Conservation (phyloP, 2,113 vertebrate genomes). For the Syngnathoides biaculeatus region DNA sequence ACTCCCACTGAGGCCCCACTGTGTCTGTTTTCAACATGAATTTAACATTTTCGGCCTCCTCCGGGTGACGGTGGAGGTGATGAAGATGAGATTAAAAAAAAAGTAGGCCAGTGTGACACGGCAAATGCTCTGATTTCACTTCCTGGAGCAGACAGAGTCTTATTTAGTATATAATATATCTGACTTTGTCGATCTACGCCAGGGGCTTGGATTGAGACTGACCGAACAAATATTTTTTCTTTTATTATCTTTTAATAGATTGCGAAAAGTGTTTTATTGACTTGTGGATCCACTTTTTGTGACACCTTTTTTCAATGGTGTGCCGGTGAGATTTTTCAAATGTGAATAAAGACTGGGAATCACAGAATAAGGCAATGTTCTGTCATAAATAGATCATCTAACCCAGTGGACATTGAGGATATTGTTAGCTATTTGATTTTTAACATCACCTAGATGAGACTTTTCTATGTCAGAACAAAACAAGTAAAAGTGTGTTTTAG, state of each 20-base stretch:
- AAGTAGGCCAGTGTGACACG: too few species aligned
- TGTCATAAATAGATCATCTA: background rate
- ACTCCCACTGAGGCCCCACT: background rate
- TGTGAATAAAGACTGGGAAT: too few species aligned
- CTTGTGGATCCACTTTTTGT: too few species aligned
- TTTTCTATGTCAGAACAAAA: background rate
- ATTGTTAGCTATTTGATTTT: background rate
- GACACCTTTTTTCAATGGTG: too few species aligned
- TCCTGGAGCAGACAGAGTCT: too few species aligned
- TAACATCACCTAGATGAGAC: background rate
- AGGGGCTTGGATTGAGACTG: too few species aligned
- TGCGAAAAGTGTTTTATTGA: too few species aligned
- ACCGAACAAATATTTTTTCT: too few species aligned
- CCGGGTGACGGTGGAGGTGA: background rate
- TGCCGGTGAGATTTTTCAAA: too few species aligned
- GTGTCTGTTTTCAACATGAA: background rate
- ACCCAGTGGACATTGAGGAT: background rate
- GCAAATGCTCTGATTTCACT: too few species aligned
- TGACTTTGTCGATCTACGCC: background rate
- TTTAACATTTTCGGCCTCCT: background rate
- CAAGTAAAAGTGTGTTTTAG: background rate
- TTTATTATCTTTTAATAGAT: too few species aligned
- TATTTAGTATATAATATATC: background rate
- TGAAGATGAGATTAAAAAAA: background rate
- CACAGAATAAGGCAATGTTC: background rate